Base-by-base conservation (phyloP, 2,888 invertebrate genomes). In the Drosophila demipolita region DNA sequence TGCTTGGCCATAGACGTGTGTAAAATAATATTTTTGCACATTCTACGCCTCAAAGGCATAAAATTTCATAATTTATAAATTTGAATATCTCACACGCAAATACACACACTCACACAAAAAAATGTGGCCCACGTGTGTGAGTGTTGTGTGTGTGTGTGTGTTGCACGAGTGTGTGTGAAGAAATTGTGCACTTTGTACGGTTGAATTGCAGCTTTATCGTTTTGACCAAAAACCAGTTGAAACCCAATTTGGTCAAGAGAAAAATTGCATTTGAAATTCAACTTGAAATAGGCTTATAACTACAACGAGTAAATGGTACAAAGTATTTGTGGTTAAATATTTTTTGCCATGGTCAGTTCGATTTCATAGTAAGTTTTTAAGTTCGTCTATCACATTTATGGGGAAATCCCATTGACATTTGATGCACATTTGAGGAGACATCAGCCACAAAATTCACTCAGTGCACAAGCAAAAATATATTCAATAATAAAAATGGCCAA, bases 21-120 rank as follows among this genome's bases (percentile, higher is more conserved):
- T 79, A 75, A 90, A 90, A 90, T 86, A 87, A 79, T 87, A 89
- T 89, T 90, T 90, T 78, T 88, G 81, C 77, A 89, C 79, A 87
- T 78, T 74, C 74, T 76, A 82, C 75, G 80, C 79, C 89, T 86
- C 79, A 76, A 81, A 86, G 78, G 83, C 78, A 88, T 86, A 88
- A 90, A 90, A 87, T 83, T 90, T 79, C 79, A 88, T 88, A 88
- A 86, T 90, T 89, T 86, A 90, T 89, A 87, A 79, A 87, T 84
- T 82, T 87, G 80, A 89, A 87, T 87, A 89, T 82, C 76, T 67
- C 64, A 66, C 76, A 76, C 74, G 68, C 20, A 57, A 45, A 69
- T 6, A 54, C 35, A 81, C 66, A 68, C 17, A 59, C 29, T 70
- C 3, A 57, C 65, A 23, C 23, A 23, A 45, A n/a, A 36, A 53